A percentile compares a stretch with the other conserved stretches of the same genome.
Evolutionary conservation across 2,888 invertebrate genomes (phyloP).

Genomic region (Psylliodes chrysocephalus): DNA sequence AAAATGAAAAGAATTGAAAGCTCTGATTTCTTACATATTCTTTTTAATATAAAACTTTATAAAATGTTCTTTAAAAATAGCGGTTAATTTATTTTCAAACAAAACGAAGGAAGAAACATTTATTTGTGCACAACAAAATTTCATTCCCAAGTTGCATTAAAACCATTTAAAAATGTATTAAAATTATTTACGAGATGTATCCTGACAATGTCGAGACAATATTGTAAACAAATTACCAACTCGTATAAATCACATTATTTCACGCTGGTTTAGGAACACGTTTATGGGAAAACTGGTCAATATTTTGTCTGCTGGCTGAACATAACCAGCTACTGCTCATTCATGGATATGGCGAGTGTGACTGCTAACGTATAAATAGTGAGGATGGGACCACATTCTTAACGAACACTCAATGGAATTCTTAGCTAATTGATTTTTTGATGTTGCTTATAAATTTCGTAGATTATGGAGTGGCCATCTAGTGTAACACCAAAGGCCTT

Average conservation of each 20-base stretch:
- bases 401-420: slow-evolving; percentile 51
- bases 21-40: no score
- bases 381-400: slow-evolving; percentile 51
- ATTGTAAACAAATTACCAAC: slow-evolving; percentile 56
- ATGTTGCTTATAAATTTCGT: slow-evolving; percentile 45
- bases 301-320: slow-evolving; percentile 56
- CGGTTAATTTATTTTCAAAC: no score
- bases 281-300: slow-evolving; percentile 58
- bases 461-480: slow-evolving; percentile 39
- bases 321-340: slow-evolving; percentile 57
- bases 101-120: no score
- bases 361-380: slow-evolving; percentile 40
- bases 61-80: no score
- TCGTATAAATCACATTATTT: slow-evolving; percentile 57
- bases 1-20: no score
- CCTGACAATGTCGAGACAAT: slow-evolving; percentile 42
- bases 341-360: slow-evolving; percentile 40
- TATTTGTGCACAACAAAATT: no score
- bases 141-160: background rate
- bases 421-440: slow-evolving; percentile 51
- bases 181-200: slow-evolving; percentile 10
- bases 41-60: no score
- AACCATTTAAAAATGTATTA: background rate
- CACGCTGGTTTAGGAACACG: slow-evolving; percentile 59
- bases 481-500: background rate